Percentiles rank a stretch among this genome's conserved stretches.
Conservation (phyloP, 1,140 invertebrate genomes). For the Pseudomyrmex concolor region DNA sequence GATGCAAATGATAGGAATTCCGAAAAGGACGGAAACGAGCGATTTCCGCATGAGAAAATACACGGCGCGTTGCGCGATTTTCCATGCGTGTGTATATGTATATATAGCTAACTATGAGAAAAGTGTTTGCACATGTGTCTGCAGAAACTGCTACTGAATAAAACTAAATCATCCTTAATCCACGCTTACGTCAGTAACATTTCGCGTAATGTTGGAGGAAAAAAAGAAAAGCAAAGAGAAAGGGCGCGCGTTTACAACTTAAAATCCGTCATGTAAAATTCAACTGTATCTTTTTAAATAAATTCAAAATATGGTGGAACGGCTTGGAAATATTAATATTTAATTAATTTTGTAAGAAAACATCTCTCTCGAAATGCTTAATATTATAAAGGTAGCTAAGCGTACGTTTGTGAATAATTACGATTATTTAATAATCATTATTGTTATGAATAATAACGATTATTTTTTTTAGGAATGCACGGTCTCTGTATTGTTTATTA, state of each 20-base stretch:
- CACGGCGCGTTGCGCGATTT: constrained; percentile 39
- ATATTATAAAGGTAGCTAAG: neutral
- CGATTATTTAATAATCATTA: too few relatives aligned
- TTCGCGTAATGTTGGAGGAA: constrained; percentile 7
- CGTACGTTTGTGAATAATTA: too few relatives aligned
- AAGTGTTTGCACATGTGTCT: neutral
- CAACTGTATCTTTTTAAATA: neutral
- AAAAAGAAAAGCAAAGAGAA: neutral
- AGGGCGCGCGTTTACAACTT: neutral
- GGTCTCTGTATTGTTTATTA: neutral
- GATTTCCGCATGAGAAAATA: constrained; percentile 61
- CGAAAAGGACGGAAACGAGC: constrained; percentile 59
- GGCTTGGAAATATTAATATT: neutral
- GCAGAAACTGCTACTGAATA: constrained; percentile 10
- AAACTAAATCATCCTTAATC: constrained; percentile 55
- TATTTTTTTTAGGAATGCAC: too few relatives aligned
- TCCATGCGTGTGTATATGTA: neutral
- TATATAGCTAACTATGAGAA: constrained; percentile 30
- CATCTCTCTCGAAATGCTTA: neutral
- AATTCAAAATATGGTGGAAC: constrained; percentile 8
- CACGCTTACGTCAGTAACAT: constrained; percentile 42
- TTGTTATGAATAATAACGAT: too few relatives aligned
- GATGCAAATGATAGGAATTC: constrained; percentile 59
- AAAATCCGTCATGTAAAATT: constrained; percentile 28
- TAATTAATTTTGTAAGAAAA: neutral